Evolutionary conservation across 2,113 vertebrate genomes (phyloP).

Genomic region (Perca fluviatilis): DNA sequence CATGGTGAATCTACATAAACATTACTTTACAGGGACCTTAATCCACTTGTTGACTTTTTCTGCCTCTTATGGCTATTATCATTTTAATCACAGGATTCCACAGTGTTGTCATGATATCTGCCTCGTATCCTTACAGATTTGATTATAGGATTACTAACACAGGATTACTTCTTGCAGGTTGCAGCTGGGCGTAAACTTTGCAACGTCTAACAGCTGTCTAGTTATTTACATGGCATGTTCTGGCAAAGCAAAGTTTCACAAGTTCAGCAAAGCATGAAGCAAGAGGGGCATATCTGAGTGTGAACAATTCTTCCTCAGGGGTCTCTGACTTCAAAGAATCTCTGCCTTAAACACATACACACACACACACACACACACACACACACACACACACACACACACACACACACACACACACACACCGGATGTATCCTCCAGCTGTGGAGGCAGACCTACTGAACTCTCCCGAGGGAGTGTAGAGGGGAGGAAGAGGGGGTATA

Average conservation of each 20-base stretch:
- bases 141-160: conserved; percentile 52
- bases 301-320: conserved; percentile 8
- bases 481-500: conserved; percentile 30
- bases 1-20: background rate
- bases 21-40: background rate
- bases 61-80: conserved; percentile 9
- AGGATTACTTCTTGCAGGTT: conserved; percentile 34
- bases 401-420: conserved; percentile 34
- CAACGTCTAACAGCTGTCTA: conserved; percentile 32
- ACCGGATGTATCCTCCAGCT: conserved; percentile 74
- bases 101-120: conserved; percentile 28
- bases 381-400: conserved; percentile 27
- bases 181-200: conserved; percentile 2
- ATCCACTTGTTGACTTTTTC: conserved; percentile 7
- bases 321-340: conserved; percentile 50
- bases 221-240: conserved; percentile 61
- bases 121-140: conserved; percentile 18
- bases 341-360: conserved; percentile 35
- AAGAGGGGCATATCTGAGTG: background rate
- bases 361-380: conserved; percentile 15
- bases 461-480: conserved; percentile 34
- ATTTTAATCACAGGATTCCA: conserved; percentile 49
- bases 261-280: conserved; percentile 29
- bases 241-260: conserved; percentile 42
- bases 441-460: conserved; percentile 60